A percentile compares a stretch with the other conserved stretches of the same genome.
phyloP scores from a whole-genome alignment of 2,113 vertebrate genomes.

The Rhinopomastus cyanomelas region DNA sequence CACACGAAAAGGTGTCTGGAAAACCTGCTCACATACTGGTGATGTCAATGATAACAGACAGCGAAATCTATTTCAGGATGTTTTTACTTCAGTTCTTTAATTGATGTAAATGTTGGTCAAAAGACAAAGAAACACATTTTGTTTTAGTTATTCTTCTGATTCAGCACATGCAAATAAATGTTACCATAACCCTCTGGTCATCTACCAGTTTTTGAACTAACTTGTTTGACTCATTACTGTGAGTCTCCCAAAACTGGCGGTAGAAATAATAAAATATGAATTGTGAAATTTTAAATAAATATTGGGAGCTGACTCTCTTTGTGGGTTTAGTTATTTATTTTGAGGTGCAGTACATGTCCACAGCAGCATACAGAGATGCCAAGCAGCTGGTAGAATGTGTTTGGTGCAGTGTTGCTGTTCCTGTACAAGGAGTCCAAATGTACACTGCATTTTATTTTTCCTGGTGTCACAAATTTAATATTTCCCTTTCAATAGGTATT shows the following conservation, averaged over 20 bases:
- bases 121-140: not conserved
- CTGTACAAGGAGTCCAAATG: not conserved
- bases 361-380: accelerated
- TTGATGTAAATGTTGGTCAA: not conserved
- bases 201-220: not conserved
- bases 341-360: accelerated
- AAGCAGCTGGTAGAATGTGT: not conserved
- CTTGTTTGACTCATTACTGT: not conserved
- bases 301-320: too few species aligned
- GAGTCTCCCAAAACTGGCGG: not conserved
- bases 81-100: not conserved
- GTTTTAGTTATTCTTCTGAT: not conserved
- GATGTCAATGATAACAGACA: not conserved
- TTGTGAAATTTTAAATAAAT: not conserved
- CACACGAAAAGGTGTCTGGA: not conserved
- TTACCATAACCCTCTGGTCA: not conserved
- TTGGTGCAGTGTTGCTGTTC: too few species aligned
- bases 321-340: not conserved
- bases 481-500: not conserved
- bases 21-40: not conserved
- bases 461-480: not conserved
- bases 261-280: not conserved
- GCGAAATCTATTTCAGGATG: not conserved
- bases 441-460: not conserved
- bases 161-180: not conserved